Percentiles rank a stretch among this genome's conserved stretches.
Conservation (phyloP, 2,888 invertebrate species). For the Neria commutata region DNA sequence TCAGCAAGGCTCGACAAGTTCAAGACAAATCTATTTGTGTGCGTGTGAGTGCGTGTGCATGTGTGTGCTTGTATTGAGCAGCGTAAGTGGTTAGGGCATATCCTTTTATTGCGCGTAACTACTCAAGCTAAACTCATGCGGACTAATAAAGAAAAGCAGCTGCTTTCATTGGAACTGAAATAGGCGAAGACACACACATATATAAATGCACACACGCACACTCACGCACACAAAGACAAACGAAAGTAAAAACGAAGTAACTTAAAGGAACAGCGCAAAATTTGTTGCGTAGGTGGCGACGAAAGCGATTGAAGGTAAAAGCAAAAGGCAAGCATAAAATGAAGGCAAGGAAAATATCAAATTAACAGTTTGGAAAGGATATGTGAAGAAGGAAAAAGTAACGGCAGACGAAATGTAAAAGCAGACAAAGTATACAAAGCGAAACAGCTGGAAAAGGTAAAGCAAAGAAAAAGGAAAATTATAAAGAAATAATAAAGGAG, state of each 20-base stretch:
- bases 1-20: too few relatives aligned
- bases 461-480: background rate
- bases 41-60: too few relatives aligned
- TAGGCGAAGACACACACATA: conserved; percentile 37
- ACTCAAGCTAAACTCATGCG: too few relatives aligned
- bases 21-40: too few relatives aligned
- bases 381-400: background rate
- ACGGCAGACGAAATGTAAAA: background rate
- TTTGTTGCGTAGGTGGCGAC: conserved; percentile 43
- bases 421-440: background rate
- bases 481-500: conserved; percentile 10
- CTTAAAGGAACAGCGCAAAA: conserved; percentile 30
- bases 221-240: conserved; percentile 1
- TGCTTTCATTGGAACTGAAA: conserved; percentile 27
- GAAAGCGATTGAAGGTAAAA: conserved; percentile 11
- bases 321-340: background rate
- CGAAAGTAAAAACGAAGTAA: conserved; percentile 38
- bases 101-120: too few relatives aligned
- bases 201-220: conserved; percentile 9
- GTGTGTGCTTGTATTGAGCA: too few relatives aligned
- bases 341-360: background rate
- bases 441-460: conserved; percentile 2
- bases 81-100: too few relatives aligned
- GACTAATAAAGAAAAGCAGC: conserved; percentile 11
- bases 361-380: background rate